phyloP scores from a whole-genome alignment of 2,888 invertebrate species.

The Monoplex corrugatus region DNA sequence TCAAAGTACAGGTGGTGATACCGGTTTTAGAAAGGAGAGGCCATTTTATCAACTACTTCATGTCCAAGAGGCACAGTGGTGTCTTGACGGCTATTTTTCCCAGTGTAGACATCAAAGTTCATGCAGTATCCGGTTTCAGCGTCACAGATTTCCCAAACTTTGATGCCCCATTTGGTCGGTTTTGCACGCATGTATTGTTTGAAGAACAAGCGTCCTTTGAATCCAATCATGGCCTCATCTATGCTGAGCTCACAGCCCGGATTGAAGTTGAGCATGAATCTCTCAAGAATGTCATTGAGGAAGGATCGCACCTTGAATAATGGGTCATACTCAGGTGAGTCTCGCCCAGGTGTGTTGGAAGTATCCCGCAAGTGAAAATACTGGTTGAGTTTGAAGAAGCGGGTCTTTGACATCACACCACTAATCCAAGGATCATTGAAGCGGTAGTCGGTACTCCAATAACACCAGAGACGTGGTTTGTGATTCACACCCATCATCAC shows the following conservation, averaged over 20 bases:
- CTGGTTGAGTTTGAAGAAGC: conserved; percentile 23
- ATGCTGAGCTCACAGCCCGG: neutral
- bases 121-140: conserved; percentile 25
- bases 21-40: neutral
- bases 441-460: neutral
- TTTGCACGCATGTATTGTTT: conserved; percentile 37
- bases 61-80: neutral
- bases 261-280: neutral
- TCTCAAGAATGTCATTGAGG: neutral
- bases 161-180: conserved; percentile 25
- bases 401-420: neutral
- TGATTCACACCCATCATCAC: conserved; percentile 14
- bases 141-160: conserved; percentile 34
- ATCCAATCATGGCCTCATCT: conserved; percentile 36
- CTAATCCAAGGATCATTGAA: neutral
- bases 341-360: conserved; percentile 12
- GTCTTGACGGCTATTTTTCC: conserved; percentile 5
- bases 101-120: conserved; percentile 4
- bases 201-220: conserved; percentile 30
- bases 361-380: conserved; percentile 32
- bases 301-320: neutral
- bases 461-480: conserved; percentile 7
- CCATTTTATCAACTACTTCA: conserved; percentile 10
- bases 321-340: conserved; percentile 9
- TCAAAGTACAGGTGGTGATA: neutral